Evolutionary conservation across 2,888 invertebrate species (phyloP).

Genomic region (Pterobdella sp.): DNA sequence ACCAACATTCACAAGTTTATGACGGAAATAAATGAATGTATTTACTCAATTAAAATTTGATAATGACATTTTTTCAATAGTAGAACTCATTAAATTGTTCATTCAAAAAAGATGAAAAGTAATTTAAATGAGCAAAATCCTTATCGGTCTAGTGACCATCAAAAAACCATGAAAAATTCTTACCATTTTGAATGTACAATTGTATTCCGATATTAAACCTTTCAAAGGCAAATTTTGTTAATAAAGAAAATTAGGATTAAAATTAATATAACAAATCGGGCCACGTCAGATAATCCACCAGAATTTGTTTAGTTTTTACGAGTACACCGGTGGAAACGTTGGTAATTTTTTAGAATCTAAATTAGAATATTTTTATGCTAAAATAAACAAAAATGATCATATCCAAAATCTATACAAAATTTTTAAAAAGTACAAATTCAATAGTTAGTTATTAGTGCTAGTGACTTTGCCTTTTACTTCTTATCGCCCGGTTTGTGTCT

Average conservation of each 20-base stretch:
- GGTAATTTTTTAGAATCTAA: too few relatives aligned
- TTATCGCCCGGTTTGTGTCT: neutral
- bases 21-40: too few relatives aligned
- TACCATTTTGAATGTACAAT: slow-evolving; percentile 4
- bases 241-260: neutral
- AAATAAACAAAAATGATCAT: neutral
- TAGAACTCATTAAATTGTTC: too few relatives aligned
- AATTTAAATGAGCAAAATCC: neutral
- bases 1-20: too few relatives aligned
- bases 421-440: neutral
- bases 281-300: slow-evolving; percentile 17
- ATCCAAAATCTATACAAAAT: neutral
- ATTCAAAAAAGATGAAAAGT: too few relatives aligned
- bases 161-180: neutral
- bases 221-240: neutral
- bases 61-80: too few relatives aligned
- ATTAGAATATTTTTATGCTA: too few relatives aligned
- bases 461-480: neutral
- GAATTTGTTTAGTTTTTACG: slow-evolving; percentile 15
- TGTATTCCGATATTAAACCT: neutral
- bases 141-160: neutral
- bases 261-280: slow-evolving; percentile 3
- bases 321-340: slow-evolving; percentile 10
- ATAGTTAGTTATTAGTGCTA: neutral
- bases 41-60: too few relatives aligned